phyloP scores from a whole-genome alignment of 2,113 vertebrate species.

The Tragelaphus strepsiceros region DNA sequence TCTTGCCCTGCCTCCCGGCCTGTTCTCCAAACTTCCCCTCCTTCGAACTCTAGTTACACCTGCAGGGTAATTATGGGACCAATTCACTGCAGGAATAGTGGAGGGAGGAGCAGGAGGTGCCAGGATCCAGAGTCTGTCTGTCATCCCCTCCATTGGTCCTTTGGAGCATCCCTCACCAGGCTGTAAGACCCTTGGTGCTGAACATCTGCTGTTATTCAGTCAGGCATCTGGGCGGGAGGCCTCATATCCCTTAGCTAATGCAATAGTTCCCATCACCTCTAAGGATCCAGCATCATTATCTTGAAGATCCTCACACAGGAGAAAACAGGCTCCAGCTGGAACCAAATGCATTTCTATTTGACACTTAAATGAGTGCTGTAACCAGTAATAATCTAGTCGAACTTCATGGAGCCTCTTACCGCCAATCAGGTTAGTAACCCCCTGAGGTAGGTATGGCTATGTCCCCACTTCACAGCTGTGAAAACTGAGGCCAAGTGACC shows the following conservation, averaged over 20 bases:
- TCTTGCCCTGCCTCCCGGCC: rapidly evolving
- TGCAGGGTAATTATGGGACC: not conserved
- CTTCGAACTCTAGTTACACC: not conserved
- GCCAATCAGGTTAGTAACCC: no score
- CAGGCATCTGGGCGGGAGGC: not conserved
- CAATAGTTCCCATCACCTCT: not conserved
- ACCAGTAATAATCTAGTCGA: not conserved
- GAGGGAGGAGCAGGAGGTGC: not conserved
- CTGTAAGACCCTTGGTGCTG: not conserved
- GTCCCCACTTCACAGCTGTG: not conserved
- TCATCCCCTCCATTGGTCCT: rapidly evolving
- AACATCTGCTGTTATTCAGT: not conserved
- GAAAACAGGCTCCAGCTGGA: not conserved
- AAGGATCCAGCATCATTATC: not conserved
- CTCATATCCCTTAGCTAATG: not conserved
- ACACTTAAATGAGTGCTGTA: not conserved
- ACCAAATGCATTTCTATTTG: not conserved
- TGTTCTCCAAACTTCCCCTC: not conserved
- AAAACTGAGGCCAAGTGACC: not conserved
- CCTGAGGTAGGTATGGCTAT: not conserved
- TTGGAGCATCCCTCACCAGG: not conserved
- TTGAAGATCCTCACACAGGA: not conserved
- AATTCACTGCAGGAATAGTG: not conserved
- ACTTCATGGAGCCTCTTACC: not conserved
- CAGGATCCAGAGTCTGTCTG: not conserved